Evolutionary conservation across 2,797 vertebrate species (phyloP), one percentile per base, ranked within the genome.

Genomic region (Bufotes viridis): DNA sequence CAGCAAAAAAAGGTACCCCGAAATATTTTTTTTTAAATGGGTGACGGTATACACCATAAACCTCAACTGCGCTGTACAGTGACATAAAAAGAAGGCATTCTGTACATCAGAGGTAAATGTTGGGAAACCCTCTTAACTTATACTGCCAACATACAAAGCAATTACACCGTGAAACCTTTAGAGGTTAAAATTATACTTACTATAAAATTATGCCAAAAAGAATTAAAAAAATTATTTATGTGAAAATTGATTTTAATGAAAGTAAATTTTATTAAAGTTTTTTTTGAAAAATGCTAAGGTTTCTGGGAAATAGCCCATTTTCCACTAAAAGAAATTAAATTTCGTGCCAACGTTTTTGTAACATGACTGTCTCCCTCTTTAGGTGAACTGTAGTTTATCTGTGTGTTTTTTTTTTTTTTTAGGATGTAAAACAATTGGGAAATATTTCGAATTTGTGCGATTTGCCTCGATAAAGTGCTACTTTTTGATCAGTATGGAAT

Each of bases 391-490:
- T 63, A 63, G 17, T 42, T 74, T 1, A 49, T 22, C 12, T 20
- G 7, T 20, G 17, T 42, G 42, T 42, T 42, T 42, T 42, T 42
- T 4, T n/a, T n/a, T 63, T 34, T 29, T 7, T 72, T 34, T 7
- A 34, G 26, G 17, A 18, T 29, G 0, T 12, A 18, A 79, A 26
- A 29, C 29, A 29, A 60, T 57, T 57, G 22, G 22, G 22, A n/a
- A n/a, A 58, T 70, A 34, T 61, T 61, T 61, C 13, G 9, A 42
- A 49, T 34, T 34, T 2, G 0, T 75, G 75, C 0, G 51, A 78
- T 53, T 75, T 63, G 93, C 89, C 90, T 92, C 87, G 83, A 90
- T 94, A 93, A 94, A 93, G 94, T 93, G 93, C 91, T 91, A 88
- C 91, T 91, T 91, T 85, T 91, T 90, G 75, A 81, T 91, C 92